Evolutionary conservation across 30 jellyfish, hydroid and myxozoan genomes (phyloP).

Genomic region (Kudoa iwatai): DNA sequence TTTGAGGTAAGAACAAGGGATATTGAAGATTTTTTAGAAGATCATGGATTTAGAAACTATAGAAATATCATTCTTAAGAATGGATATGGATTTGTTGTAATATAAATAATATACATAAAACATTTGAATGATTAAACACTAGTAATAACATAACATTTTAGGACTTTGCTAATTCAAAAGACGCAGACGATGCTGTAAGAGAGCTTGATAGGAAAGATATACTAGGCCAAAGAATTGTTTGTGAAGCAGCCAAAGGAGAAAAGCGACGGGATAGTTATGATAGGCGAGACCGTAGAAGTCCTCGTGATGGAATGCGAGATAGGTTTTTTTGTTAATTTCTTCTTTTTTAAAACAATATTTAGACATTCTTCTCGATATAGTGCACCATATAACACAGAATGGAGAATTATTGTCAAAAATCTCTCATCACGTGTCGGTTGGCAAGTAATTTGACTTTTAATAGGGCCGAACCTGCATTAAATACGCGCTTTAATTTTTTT

Average conservation of each 20-base stretch:
- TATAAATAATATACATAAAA: too few species aligned
- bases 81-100: not conserved
- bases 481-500: too few species aligned
- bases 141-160: too few species aligned
- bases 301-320: too few species aligned
- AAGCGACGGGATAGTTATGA: too few species aligned
- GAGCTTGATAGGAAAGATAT: not conserved
- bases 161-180: not conserved
- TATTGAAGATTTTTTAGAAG: not conserved
- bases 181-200: not conserved
- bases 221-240: not conserved
- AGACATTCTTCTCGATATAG: conserved; percentile 34
- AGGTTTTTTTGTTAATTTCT: too few species aligned
- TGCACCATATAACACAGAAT: conserved; percentile 90
- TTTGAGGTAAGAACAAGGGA: not conserved
- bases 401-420: conserved; percentile 36
- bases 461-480: too few species aligned
- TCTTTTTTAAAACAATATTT: too few species aligned
- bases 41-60: not conserved
- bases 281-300: too few species aligned
- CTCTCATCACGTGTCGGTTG: conserved; percentile 69
- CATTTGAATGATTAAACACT: too few species aligned
- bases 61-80: not conserved
- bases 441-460: too few species aligned
- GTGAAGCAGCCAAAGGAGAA: too few species aligned